Evolutionary conservation across 2,113 vertebrate species (phyloP).

Genomic region (Tursiops truncatus): DNA sequence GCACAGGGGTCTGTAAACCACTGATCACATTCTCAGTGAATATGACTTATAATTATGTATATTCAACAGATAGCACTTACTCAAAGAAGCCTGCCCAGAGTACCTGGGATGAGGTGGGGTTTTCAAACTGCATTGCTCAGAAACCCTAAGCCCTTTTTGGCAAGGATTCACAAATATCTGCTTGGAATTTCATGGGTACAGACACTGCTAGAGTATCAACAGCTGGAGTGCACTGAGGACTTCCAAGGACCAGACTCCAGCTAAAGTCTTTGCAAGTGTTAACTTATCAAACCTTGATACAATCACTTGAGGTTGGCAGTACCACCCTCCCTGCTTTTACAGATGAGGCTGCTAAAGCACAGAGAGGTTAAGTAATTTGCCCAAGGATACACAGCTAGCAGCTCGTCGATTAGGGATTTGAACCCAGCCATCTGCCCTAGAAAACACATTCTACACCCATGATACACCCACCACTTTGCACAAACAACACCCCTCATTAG

Average conservation of each 20-base stretch:
- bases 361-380: background rate
- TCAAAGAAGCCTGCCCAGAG: background rate
- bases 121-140: background rate
- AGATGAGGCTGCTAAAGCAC: background rate
- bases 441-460: background rate
- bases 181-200: background rate
- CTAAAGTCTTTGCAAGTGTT: background rate
- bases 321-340: background rate
- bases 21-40: background rate
- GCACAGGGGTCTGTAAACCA: background rate
- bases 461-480: rapidly evolving
- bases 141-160: background rate
- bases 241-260: background rate
- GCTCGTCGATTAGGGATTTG: background rate
- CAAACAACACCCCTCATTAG: background rate
- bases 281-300: background rate
- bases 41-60: background rate
- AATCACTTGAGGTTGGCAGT: background rate
- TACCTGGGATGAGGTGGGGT: background rate
- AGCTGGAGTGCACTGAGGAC: no score
- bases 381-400: background rate
- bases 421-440: background rate
- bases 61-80: background rate
- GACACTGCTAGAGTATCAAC: background rate
- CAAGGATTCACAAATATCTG: background rate